phyloP scores from a whole-genome alignment of 2,113 vertebrate genomes.

The Brevimyrus niger region DNA sequence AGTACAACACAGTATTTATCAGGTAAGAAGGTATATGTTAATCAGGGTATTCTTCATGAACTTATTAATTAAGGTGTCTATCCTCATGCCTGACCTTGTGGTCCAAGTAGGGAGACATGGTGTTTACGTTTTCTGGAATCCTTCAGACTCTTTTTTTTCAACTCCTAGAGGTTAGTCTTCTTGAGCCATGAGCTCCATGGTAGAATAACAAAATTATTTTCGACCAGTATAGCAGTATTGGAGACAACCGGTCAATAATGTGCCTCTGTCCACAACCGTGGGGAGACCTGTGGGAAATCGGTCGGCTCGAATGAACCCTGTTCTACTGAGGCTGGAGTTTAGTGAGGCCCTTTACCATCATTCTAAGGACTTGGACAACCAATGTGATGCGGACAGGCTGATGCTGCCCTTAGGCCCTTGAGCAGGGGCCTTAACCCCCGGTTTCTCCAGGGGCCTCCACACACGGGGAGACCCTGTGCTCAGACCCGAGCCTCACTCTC shows the following conservation, averaged over 20 bases:
- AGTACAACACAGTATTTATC: background rate
- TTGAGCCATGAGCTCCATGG: background rate
- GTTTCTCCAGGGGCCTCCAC: background rate
- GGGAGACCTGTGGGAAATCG: background rate
- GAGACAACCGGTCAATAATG: background rate
- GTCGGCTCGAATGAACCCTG: background rate
- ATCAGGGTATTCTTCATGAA: background rate
- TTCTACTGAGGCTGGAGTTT: background rate
- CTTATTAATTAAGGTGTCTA: background rate
- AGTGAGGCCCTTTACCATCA: background rate
- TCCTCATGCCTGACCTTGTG: background rate
- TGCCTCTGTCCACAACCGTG: background rate
- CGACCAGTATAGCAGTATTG: background rate
- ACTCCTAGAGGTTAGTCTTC: background rate
- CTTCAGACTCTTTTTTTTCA: background rate
- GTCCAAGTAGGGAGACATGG: background rate
- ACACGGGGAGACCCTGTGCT: background rate
- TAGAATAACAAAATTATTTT: background rate
- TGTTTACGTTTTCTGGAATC: background rate
- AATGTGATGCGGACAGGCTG: background rate
- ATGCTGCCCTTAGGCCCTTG: background rate
- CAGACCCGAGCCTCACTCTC: background rate
- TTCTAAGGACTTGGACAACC: background rate
- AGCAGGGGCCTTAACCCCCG: background rate
- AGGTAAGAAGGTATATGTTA: background rate